Evolutionary conservation across 2,888 invertebrate genomes (phyloP).

Genomic region (Lycocerus yunnanus): DNA sequence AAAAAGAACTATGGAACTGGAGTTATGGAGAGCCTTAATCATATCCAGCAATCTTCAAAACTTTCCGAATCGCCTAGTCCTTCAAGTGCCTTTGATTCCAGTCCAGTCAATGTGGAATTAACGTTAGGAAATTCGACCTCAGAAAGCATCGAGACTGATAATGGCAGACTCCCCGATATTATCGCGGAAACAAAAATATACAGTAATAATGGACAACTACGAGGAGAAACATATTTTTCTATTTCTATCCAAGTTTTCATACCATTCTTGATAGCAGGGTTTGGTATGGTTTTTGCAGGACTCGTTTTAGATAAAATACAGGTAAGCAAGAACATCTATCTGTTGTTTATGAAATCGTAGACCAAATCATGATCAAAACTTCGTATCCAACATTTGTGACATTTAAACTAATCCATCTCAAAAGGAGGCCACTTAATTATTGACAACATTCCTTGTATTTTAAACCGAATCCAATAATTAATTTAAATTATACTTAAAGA

Average conservation of each 20-base stretch:
- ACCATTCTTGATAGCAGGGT: conserved; percentile 76
- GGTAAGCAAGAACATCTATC: conserved; percentile 56
- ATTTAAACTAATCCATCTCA: too few relatives aligned
- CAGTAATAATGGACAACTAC: conserved; percentile 46
- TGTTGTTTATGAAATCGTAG: too few relatives aligned
- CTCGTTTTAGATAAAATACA: conserved; percentile 74
- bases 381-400: too few relatives aligned
- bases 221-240: conserved; percentile 62
- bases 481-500: background rate
- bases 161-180: conserved; percentile 60
- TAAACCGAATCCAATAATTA: background rate
- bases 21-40: conserved; percentile 54
- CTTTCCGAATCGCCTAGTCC: conserved; percentile 45
- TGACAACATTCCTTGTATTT: background rate
- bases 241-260: conserved; percentile 70
- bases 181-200: conserved; percentile 60
- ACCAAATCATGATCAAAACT: too few relatives aligned
- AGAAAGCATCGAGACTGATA: conserved; percentile 50
- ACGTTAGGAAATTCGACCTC: conserved; percentile 43
- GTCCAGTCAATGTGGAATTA: conserved; percentile 48
- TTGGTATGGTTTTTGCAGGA: conserved; percentile 80
- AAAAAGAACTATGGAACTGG: conserved; percentile 54
- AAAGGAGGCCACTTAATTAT: too few relatives aligned
- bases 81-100: conserved; percentile 50
- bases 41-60: conserved; percentile 46